A percentile compares a stretch with the other conserved stretches of the same genome.
phyloP scores from a whole-genome alignment of 2,113 vertebrate genomes.

The Daboia siamensis region DNA sequence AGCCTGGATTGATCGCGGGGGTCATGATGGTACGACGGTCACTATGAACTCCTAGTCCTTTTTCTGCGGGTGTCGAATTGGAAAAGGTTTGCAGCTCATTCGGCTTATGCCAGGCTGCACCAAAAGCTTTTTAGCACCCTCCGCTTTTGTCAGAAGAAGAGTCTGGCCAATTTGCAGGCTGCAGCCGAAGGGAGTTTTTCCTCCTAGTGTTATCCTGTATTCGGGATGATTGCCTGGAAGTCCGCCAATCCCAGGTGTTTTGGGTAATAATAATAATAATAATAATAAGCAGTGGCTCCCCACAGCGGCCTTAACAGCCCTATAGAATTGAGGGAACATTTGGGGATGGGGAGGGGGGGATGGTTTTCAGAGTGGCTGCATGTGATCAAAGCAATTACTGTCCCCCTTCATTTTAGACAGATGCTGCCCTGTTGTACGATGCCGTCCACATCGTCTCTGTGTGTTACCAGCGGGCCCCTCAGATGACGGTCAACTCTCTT shows the following conservation, averaged over 20 bases:
- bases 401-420: slow-evolving; percentile 89
- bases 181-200: neutral
- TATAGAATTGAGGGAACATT: neutral
- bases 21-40: slow-evolving; percentile 90
- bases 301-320: neutral
- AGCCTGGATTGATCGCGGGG: slow-evolving; percentile 89
- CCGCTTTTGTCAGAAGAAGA: neutral
- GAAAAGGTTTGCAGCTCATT: neutral
- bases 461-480: slow-evolving; percentile 93
- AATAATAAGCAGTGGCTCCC: neutral
- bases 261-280: too few relatives aligned
- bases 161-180: neutral
- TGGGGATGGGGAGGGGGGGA: neutral
- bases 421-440: slow-evolving; percentile 95
- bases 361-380: neutral
- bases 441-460: slow-evolving; percentile 98
- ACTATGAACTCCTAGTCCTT: neutral
- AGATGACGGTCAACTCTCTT: slow-evolving; percentile 98
- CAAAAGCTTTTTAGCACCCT: neutral
- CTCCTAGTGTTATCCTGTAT: neutral
- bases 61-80: neutral
- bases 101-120: neutral
- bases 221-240: neutral
- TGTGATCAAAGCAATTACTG: slow-evolving; percentile 59
- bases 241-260: neutral